Evolutionary conservation across 2,797 vertebrate species (phyloP).

Genomic region (Gymnoscopelus braueri): DNA sequence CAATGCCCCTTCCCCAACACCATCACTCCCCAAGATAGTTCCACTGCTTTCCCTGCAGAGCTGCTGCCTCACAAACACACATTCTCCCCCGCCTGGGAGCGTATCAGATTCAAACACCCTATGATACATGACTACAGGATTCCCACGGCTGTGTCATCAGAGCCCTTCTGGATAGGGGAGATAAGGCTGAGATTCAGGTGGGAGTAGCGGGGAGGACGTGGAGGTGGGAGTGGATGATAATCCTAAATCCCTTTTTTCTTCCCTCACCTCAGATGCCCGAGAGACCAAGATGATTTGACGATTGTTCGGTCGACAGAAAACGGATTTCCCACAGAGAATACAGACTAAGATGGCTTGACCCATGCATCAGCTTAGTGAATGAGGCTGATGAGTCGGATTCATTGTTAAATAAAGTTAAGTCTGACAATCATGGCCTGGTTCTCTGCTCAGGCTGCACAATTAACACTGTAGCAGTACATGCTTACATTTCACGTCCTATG

Average conservation of each 20-base stretch:
- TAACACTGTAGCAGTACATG: too few relatives aligned
- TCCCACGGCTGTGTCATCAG: conserved; percentile 15
- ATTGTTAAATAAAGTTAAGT: too few relatives aligned
- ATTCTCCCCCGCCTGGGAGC: neutral
- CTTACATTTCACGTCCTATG: too few relatives aligned
- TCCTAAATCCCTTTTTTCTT: conserved; percentile 35
- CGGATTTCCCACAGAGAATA: conserved; percentile 32
- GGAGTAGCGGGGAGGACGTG: neutral
- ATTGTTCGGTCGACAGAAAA: conserved; percentile 50
- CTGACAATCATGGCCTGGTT: too few relatives aligned
- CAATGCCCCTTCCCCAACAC: conserved; percentile 1
- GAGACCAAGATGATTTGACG: conserved; percentile 10
- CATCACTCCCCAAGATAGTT: conserved; percentile 12
- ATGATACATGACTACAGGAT: neutral
- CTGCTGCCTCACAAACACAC: too few relatives aligned
- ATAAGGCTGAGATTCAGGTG: conserved; percentile 40
- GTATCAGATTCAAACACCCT: conserved; percentile 8
- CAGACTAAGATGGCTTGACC: too few relatives aligned
- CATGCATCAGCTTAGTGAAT: too few relatives aligned
- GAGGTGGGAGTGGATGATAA: conserved; percentile 9
- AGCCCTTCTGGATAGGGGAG: conserved; percentile 31
- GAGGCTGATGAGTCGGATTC: too few relatives aligned
- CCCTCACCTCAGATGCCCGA: conserved; percentile 19
- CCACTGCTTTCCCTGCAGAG: neutral
- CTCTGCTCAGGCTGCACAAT: too few relatives aligned